Percentiles rank a stretch among this genome's conserved stretches.
Evolutionary conservation across 2,113 vertebrate species (phyloP).

Genomic region (Nothobranchius kuhntae): DNA sequence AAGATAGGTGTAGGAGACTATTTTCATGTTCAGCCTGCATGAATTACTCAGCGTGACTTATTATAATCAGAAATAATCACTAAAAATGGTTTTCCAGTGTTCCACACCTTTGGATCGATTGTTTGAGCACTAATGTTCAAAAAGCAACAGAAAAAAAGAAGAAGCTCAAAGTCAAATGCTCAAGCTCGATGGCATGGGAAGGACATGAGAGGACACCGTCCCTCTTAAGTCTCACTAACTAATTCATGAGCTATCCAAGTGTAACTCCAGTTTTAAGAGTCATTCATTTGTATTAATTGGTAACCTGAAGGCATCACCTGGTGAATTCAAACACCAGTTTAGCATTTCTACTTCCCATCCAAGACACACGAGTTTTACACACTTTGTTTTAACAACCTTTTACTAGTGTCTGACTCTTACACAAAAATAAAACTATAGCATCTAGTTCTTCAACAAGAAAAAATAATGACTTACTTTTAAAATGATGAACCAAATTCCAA

Average conservation of each 20-base stretch:
- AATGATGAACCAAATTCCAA: no score
- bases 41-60: no score
- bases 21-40: no score
- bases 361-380: slow-evolving; percentile 21
- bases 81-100: no score
- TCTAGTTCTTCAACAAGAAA: no score
- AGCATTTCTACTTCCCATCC: slow-evolving; percentile 21
- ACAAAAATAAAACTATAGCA: no score
- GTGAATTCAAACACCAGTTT: slow-evolving; percentile 43
- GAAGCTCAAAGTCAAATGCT: slow-evolving; percentile 1
- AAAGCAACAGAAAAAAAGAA: slow-evolving; percentile 6
- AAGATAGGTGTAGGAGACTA: no score
- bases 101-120: no score
- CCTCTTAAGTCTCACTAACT: slow-evolving; percentile 43
- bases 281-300: slow-evolving; percentile 63
- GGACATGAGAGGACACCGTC: slow-evolving; percentile 37
- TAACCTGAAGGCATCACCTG: slow-evolving; percentile 53
- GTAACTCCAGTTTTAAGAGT: slow-evolving; percentile 52
- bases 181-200: slow-evolving; percentile 13
- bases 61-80: no score
- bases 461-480: no score
- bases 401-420: not conserved
- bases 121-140: not conserved
- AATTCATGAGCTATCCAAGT: slow-evolving; percentile 39
- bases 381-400: slow-evolving; percentile 7